Evolutionary conservation across 2,888 invertebrate species (phyloP).

Genomic region (Anthrax anthrax): DNA sequence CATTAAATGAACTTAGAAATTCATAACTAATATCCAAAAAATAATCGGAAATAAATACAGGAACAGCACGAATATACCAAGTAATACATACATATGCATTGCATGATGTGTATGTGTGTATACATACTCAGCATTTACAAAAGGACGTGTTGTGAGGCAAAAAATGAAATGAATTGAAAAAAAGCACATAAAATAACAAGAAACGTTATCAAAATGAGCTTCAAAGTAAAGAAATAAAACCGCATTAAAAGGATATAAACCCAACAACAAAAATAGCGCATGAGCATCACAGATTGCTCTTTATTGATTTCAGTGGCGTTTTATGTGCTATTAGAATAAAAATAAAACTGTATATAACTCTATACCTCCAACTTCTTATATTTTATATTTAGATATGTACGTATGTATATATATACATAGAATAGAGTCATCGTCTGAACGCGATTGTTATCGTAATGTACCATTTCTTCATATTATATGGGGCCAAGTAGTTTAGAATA

Average conservation of each 20-base stretch:
- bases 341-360: conserved; percentile 9
- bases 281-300: conserved; percentile 16
- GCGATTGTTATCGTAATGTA: conserved; percentile 14
- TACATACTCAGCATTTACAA: too few relatives aligned
- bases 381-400: background rate
- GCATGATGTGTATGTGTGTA: background rate
- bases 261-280: conserved; percentile 12
- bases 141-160: background rate
- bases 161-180: background rate
- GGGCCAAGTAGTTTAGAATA: conserved; percentile 9
- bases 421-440: conserved; percentile 11
- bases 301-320: conserved; percentile 18
- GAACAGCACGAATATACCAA: background rate
- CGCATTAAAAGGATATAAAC: conserved; percentile 5
- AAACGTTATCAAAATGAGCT: conserved; percentile 9
- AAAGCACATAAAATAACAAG: background rate
- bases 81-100: background rate
- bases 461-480: conserved; percentile 9
- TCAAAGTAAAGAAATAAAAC: conserved; percentile 11
- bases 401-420: background rate
- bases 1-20: conserved; percentile 13
- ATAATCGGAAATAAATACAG: conserved; percentile 4
- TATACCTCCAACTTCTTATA: background rate
- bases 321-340: conserved; percentile 14
- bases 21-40: conserved; percentile 9